phyloP scores from a whole-genome alignment of 2,797 vertebrate species.

The Antennarius maculatus region DNA sequence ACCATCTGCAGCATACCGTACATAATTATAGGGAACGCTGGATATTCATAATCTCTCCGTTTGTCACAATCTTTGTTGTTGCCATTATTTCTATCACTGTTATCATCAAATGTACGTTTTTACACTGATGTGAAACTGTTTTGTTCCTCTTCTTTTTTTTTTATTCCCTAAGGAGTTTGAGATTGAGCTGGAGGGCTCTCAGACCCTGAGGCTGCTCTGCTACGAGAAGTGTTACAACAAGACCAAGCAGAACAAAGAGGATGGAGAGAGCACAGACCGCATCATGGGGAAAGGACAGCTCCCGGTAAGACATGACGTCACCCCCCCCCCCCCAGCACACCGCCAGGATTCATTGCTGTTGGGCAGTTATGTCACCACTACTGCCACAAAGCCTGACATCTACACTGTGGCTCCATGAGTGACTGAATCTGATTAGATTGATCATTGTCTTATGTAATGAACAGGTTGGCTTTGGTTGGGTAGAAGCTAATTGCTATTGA shows the following conservation, averaged over 20 bases:
- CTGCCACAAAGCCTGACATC: constrained; percentile 43
- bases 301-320: constrained; percentile 83
- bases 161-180: constrained; percentile 86
- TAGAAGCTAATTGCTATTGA: constrained; percentile 2
- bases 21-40: constrained; percentile 50
- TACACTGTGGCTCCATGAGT: constrained; percentile 25
- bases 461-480: constrained; percentile 3
- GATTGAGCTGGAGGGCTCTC: constrained; percentile 95
- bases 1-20: constrained; percentile 52
- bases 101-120: not conserved
- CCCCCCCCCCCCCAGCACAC: constrained; percentile 32
- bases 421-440: constrained; percentile 31
- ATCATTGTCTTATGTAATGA: constrained; percentile 27
- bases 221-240: constrained; percentile 93
- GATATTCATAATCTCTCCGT: constrained; percentile 1
- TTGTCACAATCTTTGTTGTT: constrained; percentile 16
- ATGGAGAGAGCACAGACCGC: constrained; percentile 87
- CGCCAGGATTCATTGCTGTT: constrained; percentile 54
- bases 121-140: not conserved
- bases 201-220: constrained; percentile 91
- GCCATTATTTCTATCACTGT: not conserved
- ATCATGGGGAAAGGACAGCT: constrained; percentile 94
- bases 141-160: not conserved
- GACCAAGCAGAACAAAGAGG: constrained; percentile 87
- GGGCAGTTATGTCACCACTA: constrained; percentile 46